Conservation (phyloP, 2,888 invertebrate species). For the Polydrusus pterygomalis region DNA sequence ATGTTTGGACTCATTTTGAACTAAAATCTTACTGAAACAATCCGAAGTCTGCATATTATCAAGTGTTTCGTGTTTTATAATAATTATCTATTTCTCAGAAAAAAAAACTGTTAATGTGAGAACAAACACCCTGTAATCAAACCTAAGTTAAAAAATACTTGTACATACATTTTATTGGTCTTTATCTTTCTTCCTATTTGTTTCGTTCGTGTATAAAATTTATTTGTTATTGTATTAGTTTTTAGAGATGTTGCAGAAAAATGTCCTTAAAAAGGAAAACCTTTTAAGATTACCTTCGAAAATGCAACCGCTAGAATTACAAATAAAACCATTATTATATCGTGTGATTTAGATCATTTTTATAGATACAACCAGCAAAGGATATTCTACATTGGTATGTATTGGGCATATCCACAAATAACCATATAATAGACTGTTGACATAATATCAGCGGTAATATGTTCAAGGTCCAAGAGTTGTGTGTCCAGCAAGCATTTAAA, state of each 20-base stretch:
- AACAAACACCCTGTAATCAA: not conserved
- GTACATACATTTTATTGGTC: slow-evolving; percentile 11
- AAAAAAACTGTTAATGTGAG: no score
- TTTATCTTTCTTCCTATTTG: slow-evolving; percentile 13
- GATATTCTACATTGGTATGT: no score
- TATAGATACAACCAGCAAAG: no score
- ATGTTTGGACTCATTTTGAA: not conserved
- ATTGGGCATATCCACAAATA: no score
- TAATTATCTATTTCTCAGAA: no score
- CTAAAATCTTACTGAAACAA: not conserved
- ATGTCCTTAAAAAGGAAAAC: not conserved
- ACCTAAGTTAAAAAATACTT: not conserved
- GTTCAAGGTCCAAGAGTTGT: no score
- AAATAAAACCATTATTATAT: no score
- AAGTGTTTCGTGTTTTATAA: not conserved
- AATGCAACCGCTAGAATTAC: no score
- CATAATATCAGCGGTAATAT: no score
- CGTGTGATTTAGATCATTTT: no score
- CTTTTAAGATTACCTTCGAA: not conserved
- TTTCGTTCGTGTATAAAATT: slow-evolving; percentile 27
- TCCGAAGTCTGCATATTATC: slow-evolving; percentile 3
- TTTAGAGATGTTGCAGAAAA: slow-evolving; percentile 5
- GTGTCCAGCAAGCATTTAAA: no score
- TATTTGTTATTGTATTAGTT: slow-evolving; percentile 24
- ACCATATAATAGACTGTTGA: no score